Evolutionary conservation across 2,113 vertebrate genomes (phyloP).

Genomic region (Holacanthus passer): DNA sequence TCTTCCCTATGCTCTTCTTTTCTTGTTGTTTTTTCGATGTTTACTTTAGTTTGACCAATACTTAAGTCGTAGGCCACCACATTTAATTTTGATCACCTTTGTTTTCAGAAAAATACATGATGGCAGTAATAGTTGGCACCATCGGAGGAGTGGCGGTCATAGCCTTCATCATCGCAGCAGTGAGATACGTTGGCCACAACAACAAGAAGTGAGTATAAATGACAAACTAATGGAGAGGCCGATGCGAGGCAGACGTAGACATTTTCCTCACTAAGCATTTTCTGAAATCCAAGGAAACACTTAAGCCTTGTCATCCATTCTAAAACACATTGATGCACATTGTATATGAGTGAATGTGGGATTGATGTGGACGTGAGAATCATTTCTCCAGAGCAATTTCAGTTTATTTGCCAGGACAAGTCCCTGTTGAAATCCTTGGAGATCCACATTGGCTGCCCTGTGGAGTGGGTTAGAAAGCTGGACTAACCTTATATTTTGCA

Average conservation of each 20-base stretch:
- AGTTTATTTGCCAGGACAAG: conserved; percentile 60
- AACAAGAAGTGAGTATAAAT: conserved; percentile 87
- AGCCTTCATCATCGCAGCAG: conserved; percentile 87
- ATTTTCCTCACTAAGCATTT: conserved; percentile 61
- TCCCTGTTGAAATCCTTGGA: conserved; percentile 62
- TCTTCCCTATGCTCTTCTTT: neutral
- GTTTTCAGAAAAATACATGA: conserved; percentile 86
- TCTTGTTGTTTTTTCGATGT: neutral
- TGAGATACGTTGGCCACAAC: conserved; percentile 87
- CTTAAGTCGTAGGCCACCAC: neutral
- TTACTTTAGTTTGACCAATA: neutral
- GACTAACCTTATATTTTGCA: conserved; percentile 80
- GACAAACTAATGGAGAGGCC: conserved; percentile 48
- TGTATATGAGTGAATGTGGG: conserved; percentile 67
- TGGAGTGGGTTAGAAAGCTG: conserved; percentile 71
- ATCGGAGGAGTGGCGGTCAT: conserved; percentile 88
- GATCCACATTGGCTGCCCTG: conserved; percentile 63
- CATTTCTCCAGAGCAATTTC: conserved; percentile 60
- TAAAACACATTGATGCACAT: conserved; percentile 74
- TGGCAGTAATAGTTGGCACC: conserved; percentile 87
- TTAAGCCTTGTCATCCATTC: conserved; percentile 86
- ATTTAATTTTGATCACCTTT: neutral
- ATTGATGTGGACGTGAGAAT: conserved; percentile 63
- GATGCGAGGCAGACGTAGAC: conserved; percentile 48
- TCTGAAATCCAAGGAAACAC: conserved; percentile 81